Evolutionary conservation across 2,888 invertebrate genomes (phyloP).

Genomic region (Phania funesta): DNA sequence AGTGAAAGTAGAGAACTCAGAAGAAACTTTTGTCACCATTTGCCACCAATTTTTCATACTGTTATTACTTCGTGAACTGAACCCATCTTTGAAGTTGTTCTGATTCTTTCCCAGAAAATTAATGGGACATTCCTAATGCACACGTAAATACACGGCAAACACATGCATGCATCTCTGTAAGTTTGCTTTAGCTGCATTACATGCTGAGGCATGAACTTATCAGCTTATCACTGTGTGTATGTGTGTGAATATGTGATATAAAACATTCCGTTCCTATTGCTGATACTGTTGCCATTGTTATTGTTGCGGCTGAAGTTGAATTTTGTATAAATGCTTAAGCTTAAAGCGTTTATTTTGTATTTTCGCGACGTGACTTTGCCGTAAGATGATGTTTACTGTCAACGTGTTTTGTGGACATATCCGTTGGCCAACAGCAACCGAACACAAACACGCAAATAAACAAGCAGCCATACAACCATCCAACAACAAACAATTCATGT

Average conservation of each 20-base stretch:
- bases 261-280: constrained; percentile 8
- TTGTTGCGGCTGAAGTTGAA: constrained; percentile 20
- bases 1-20: too few relatives aligned
- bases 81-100: too few relatives aligned
- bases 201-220: neutral
- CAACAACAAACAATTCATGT: constrained; percentile 22
- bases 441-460: constrained; percentile 14
- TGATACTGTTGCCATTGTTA: neutral
- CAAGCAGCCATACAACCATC: neutral
- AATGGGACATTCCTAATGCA: too few relatives aligned
- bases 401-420: constrained; percentile 64
- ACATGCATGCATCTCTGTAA: neutral
- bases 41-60: too few relatives aligned
- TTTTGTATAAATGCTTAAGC: constrained; percentile 50
- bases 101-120: too few relatives aligned
- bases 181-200: neutral
- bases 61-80: too few relatives aligned
- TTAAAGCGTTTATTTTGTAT: constrained; percentile 62
- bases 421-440: constrained; percentile 48
- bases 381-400: constrained; percentile 66
- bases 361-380: constrained; percentile 66
- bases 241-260: neutral
- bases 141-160: neutral
- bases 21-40: too few relatives aligned
- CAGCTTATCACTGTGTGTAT: neutral